These are phyloP conservation scores for Varanus komodoensis DNA, from an alignment of 2,113 vertebrate species.

Conservation along the genomic window DNA sequence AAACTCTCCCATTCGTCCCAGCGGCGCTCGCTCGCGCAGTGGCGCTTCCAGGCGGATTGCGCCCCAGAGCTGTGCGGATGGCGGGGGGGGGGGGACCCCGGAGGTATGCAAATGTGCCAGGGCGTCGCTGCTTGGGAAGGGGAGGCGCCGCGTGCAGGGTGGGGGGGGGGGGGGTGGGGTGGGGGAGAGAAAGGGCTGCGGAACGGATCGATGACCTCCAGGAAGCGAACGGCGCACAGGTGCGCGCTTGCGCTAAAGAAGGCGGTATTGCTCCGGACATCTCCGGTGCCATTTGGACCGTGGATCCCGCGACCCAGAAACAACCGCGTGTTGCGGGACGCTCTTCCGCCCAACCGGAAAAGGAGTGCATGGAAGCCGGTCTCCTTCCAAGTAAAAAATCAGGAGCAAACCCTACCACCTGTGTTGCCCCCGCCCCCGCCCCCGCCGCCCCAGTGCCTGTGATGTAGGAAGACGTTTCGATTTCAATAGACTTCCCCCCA, in stretches of 20 bases:
- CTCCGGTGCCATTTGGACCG: neutral
- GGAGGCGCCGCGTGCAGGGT: neutral
- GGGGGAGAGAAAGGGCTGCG: neutral
- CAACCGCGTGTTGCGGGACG: neutral
- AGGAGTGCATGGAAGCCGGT: neutral
- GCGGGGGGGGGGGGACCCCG: no score
- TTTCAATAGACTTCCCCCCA: neutral
- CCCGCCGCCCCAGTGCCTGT: neutral
- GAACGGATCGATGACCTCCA: neutral
- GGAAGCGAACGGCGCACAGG: no score
- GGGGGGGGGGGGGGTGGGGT: neutral
- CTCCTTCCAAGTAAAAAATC: neutral
- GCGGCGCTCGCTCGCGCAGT: neutral
- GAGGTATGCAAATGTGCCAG: neutral
- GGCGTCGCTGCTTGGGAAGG: no score
- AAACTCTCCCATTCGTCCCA: neutral
- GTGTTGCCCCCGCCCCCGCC: no score
- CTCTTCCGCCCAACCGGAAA: neutral
- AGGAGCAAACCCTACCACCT: neutral
- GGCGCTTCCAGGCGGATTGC: no score
- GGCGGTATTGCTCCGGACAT: neutral
- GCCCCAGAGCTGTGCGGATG: neutral
- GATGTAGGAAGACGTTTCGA: neutral
- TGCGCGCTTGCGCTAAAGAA: no score
- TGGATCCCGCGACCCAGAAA: neutral